Conservation (phyloP, 2,113 vertebrate species). For the Pantherophis guttatus region DNA sequence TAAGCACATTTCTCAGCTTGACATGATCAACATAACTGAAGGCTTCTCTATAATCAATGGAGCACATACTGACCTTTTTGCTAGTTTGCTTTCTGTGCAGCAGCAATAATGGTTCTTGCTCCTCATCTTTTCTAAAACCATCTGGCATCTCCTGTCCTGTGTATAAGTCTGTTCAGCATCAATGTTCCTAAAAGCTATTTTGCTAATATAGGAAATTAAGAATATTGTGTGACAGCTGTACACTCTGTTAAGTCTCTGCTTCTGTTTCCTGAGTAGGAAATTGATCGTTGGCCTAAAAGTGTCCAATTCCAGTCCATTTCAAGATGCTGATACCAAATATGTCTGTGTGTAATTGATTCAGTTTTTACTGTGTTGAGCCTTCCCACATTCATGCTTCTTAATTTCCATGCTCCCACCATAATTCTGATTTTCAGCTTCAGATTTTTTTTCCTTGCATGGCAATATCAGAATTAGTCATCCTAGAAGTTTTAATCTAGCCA, state of each 20-base stretch:
- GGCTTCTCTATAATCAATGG: not conserved
- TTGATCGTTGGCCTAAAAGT: not conserved
- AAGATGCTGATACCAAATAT: not conserved
- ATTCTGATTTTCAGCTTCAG: not conserved
- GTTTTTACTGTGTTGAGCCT: not conserved
- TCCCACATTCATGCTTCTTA: not conserved
- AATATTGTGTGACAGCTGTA: not conserved
- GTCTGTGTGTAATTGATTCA: not conserved
- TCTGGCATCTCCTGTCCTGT: not conserved
- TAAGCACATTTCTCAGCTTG: not conserved
- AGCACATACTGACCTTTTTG: not conserved
- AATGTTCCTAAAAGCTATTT: not conserved
- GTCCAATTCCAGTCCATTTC: not conserved
- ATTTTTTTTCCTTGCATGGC: not conserved
- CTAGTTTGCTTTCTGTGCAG: not conserved
- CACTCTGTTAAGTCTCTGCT: not conserved
- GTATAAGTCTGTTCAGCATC: not conserved
- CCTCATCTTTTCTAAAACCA: not conserved
- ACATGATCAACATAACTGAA: not conserved
- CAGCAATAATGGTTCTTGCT: not conserved
- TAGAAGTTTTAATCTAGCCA: not conserved
- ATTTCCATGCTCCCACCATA: not conserved
- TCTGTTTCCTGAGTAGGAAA: not conserved
- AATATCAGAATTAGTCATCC: not conserved
- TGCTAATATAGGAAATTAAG: not conserved